Conservation (phyloP, 2,888 invertebrate species). For the Dioctria rufipes region DNA sequence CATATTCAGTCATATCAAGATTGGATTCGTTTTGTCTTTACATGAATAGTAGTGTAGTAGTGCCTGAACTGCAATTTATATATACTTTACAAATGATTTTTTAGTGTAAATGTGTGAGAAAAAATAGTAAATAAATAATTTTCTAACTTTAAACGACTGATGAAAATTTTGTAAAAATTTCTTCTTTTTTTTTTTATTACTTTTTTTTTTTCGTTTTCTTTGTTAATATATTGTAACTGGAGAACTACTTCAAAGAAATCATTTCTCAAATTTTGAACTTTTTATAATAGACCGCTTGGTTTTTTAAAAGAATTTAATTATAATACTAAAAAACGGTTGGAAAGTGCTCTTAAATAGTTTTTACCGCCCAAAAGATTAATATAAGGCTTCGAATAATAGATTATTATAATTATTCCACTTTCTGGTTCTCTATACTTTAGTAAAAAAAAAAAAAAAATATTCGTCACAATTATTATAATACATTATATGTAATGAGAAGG, state of each 20-base stretch:
- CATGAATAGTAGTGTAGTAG: no score
- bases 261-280: not conserved
- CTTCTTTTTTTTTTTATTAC: not conserved
- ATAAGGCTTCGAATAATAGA: conserved; percentile 40
- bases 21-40: no score
- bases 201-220: conserved; percentile 14
- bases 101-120: no score
- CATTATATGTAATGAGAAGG: no score
- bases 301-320: conserved; percentile 42
- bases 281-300: not conserved
- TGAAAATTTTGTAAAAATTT: no score
- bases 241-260: conserved; percentile 14
- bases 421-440: conserved; percentile 5
- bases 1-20: no score
- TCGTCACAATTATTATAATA: conserved; percentile 23
- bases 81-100: no score
- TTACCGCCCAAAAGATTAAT: conserved; percentile 45
- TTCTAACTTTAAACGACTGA: no score
- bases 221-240: conserved; percentile 19
- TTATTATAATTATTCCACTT: conserved; percentile 4
- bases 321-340: conserved; percentile 32
- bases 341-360: conserved; percentile 50
- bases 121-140: no score
- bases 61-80: no score
- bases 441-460: not conserved